Evolutionary conservation across 2,113 vertebrate genomes (phyloP).

Genomic region (Pygoscelis antarcticus): DNA sequence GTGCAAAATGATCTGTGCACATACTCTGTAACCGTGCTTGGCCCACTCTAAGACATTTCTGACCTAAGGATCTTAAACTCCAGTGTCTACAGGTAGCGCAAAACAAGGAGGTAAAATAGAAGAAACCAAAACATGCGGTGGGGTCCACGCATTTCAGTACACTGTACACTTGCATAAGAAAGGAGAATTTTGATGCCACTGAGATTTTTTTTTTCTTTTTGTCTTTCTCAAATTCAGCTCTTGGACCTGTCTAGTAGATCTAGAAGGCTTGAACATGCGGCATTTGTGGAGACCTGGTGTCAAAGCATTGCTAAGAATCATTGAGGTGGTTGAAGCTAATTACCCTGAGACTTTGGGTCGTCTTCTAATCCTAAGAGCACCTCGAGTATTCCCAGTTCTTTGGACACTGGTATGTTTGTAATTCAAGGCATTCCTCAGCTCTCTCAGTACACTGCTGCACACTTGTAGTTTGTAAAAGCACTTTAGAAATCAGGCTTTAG

Average conservation of each 20-base stretch:
- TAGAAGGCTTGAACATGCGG: constrained; percentile 96
- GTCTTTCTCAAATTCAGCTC: constrained; percentile 72
- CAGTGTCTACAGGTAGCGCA: background rate
- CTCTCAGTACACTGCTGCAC: background rate
- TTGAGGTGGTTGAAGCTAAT: constrained; percentile 96
- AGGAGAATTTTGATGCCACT: background rate
- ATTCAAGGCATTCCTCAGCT: background rate
- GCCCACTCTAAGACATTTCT: background rate
- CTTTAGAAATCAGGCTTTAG: background rate
- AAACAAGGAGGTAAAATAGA: background rate
- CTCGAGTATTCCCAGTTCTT: constrained; percentile 92
- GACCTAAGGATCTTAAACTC: background rate
- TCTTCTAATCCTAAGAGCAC: constrained; percentile 90
- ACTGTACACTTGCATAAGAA: background rate
- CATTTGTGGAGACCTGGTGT: constrained; percentile 95
- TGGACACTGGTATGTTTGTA: constrained; percentile 88
- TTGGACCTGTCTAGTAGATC: constrained; percentile 96
- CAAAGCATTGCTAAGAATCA: constrained; percentile 93
- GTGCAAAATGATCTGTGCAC: background rate
- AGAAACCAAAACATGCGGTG: background rate
- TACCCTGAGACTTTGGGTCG: constrained; percentile 95
- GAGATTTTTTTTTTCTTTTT: background rate
- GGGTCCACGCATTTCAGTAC: background rate
- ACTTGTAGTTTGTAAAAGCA: background rate
- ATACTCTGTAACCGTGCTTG: background rate